A percentile compares a stretch with the other conserved stretches of the same genome.
These are phyloP conservation scores for Pollachius pollachius DNA, from an alignment of 2,113 vertebrate genomes.

Conservation along the genomic window DNA sequence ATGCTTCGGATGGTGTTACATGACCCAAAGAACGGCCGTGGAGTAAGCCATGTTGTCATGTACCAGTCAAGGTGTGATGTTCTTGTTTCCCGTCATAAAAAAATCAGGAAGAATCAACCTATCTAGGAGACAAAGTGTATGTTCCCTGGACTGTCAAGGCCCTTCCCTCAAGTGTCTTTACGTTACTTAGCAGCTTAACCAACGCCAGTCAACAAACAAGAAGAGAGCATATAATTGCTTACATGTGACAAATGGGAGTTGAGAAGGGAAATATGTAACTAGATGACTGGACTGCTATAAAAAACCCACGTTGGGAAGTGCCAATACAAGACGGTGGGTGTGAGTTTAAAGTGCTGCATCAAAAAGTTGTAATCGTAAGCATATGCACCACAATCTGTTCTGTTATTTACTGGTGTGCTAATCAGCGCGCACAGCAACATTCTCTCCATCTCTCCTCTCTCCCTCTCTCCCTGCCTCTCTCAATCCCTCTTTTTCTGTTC, in stretches of 20 bases:
- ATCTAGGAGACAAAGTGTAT: no score
- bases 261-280: conserved; percentile 40
- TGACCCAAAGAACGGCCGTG: no score
- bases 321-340: conserved; percentile 58
- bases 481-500: neutral
- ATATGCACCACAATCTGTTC: conserved; percentile 80
- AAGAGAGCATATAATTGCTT: no score
- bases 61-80: no score
- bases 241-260: conserved; percentile 1
- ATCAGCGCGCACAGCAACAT: conserved; percentile 67
- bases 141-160: no score
- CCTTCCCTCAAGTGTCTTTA: no score
- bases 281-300: conserved; percentile 44
- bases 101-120: no score
- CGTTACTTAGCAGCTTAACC: no score
- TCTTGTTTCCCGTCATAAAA: no score
- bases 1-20: no score
- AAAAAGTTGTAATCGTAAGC: conserved; percentile 75
- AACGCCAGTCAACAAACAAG: no score
- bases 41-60: no score
- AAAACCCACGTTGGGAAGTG: conserved; percentile 35
- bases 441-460: conserved; percentile 19
- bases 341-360: conserved; percentile 68
- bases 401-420: conserved; percentile 73
- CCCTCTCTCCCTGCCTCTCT: neutral